These are phyloP conservation scores for Lasioglossum malachurum DNA, from an alignment of 2,888 invertebrate species.

Conservation along the genomic window DNA sequence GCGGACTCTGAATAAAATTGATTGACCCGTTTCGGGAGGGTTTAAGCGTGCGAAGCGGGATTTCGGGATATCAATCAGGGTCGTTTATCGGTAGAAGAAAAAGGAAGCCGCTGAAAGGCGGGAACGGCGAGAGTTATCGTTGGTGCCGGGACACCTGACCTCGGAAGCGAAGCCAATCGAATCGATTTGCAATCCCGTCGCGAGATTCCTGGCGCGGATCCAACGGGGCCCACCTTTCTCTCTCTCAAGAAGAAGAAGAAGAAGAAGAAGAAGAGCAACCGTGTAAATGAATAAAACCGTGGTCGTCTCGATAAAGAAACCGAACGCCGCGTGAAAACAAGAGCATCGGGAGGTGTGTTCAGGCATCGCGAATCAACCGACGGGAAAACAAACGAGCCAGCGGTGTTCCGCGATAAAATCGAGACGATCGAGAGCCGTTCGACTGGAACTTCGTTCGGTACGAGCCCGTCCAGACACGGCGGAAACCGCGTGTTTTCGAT, in stretches of 20 bases:
- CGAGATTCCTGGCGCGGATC: slow-evolving; percentile 51
- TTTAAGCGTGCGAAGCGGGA: neutral
- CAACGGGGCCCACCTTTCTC: slow-evolving; percentile 10
- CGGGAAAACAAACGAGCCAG: slow-evolving; percentile 44
- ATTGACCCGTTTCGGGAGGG: neutral
- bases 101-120: neutral
- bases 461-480: too few relatives aligned
- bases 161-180: slow-evolving; percentile 43
- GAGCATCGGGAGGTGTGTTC: slow-evolving; percentile 11
- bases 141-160: slow-evolving; percentile 35
- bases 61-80: neutral
- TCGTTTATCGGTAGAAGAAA: slow-evolving; percentile 18
- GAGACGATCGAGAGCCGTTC: slow-evolving; percentile 13
- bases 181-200: slow-evolving; percentile 49
- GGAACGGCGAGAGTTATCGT: neutral
- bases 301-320: slow-evolving; percentile 40
- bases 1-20: neutral
- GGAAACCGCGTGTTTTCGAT: too few relatives aligned
- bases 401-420: slow-evolving; percentile 29
- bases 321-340: slow-evolving; percentile 26
- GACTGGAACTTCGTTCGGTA: slow-evolving; percentile 21
- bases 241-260: neutral
- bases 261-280: neutral
- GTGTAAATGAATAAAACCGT: slow-evolving; percentile 49
- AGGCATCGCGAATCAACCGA: slow-evolving; percentile 31